Conservation (phyloP, 2,888 invertebrate species). For the Lasioglossum pauxillum region DNA sequence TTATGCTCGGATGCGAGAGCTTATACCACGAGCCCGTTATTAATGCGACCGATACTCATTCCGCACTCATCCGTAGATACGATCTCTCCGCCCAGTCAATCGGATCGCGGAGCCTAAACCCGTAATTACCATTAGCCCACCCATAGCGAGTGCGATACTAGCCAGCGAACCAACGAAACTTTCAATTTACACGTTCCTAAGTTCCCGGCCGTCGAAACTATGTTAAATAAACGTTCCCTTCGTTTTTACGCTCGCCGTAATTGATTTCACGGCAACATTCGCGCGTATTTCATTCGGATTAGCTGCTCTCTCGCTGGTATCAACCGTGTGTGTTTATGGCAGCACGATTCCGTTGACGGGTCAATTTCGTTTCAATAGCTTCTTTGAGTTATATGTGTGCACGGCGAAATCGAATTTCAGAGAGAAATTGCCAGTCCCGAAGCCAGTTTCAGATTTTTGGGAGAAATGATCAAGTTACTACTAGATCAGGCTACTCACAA, state of each 20-base stretch:
- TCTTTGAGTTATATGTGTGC: background rate
- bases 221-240: slow-evolving; percentile 13
- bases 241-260: background rate
- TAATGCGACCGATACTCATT: slow-evolving; percentile 76
- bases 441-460: background rate
- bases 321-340: slow-evolving; percentile 8
- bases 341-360: background rate
- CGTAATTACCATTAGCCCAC: slow-evolving; percentile 82
- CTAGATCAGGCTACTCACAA: background rate
- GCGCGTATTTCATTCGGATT: background rate
- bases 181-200: slow-evolving; percentile 74
- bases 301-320: background rate
- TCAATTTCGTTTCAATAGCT: background rate
- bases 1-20: slow-evolving; percentile 61
- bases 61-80: slow-evolving; percentile 76
- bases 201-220: slow-evolving; percentile 31
- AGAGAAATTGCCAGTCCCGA: background rate
- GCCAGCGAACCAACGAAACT: slow-evolving; percentile 66
- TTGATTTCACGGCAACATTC: slow-evolving; percentile 8
- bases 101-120: slow-evolving; percentile 78
- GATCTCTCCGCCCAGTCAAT: slow-evolving; percentile 82
- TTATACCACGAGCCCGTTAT: slow-evolving; percentile 69
- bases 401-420: background rate
- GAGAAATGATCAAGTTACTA: background rate
- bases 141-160: slow-evolving; percentile 77